phyloP scores from a whole-genome alignment of 2,113 vertebrate species.

The Muscicapa adusta region DNA sequence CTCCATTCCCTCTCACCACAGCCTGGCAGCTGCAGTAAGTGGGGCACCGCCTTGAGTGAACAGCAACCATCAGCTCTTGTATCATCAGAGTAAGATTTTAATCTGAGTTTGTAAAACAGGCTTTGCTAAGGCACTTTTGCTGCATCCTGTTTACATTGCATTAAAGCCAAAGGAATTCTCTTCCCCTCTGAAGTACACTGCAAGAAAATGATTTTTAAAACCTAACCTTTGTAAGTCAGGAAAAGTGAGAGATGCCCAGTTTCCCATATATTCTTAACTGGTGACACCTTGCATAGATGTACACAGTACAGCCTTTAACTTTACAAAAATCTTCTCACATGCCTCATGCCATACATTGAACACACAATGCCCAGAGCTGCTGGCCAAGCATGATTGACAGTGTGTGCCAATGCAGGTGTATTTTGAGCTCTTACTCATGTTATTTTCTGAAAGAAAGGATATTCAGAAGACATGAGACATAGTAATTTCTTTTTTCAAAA shows the following conservation, averaged over 20 bases:
- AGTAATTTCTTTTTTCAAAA: background rate
- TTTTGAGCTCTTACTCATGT: background rate
- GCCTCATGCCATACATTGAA: fast-evolving
- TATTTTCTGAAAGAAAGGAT: background rate
- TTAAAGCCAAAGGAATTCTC: background rate
- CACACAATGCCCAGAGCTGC: fast-evolving
- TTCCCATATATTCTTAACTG: background rate
- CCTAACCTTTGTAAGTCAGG: background rate
- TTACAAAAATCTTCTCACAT: background rate
- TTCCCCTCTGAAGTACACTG: background rate
- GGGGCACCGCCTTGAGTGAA: background rate
- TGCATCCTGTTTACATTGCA: background rate
- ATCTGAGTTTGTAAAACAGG: background rate
- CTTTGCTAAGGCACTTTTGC: background rate
- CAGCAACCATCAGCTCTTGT: background rate
- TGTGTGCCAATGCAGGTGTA: background rate
- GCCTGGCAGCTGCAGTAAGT: background rate
- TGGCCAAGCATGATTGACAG: background rate
- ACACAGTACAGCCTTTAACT: background rate
- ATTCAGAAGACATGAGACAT: background rate
- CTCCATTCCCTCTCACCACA: background rate
- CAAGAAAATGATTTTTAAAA: background rate
- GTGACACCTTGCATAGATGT: background rate
- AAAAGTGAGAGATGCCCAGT: background rate
- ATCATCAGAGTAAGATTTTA: background rate